A percentile compares a stretch with the other conserved stretches of the same genome.
Evolutionary conservation across 2,113 vertebrate species (phyloP).

Genomic region (Leptobrachium leishanense): DNA sequence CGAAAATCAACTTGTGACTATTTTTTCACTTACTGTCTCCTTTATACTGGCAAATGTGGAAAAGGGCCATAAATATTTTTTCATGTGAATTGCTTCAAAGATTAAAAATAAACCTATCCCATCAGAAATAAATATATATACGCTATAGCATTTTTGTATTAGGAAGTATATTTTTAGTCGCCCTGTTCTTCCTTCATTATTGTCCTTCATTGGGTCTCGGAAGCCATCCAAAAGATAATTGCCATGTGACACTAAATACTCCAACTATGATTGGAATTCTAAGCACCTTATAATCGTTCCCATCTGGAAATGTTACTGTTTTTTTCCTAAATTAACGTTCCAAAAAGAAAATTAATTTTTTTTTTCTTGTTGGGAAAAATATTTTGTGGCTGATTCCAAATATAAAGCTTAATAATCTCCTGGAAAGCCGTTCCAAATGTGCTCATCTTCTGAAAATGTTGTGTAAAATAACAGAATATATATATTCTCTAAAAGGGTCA

Average conservation of each 20-base stretch:
- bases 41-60: too few relatives aligned
- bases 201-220: neutral
- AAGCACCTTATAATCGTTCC: conserved; percentile 65
- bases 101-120: too few relatives aligned
- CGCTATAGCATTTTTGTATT: too few relatives aligned
- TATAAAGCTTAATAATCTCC: neutral
- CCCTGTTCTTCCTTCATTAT: too few relatives aligned
- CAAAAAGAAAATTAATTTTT: conserved; percentile 18
- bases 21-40: too few relatives aligned
- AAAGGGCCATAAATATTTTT: too few relatives aligned
- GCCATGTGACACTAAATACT: conserved; percentile 23
- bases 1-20: too few relatives aligned
- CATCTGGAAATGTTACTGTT: conserved; percentile 77
- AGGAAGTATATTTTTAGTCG: too few relatives aligned
- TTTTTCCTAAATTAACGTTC: conserved; percentile 73
- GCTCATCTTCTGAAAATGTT: conserved; percentile 1
- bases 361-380: neutral
- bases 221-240: conserved; percentile 37
- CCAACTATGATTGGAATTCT: conserved; percentile 23
- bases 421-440: neutral
- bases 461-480: neutral
- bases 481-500: too few relatives aligned
- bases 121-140: too few relatives aligned
- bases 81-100: too few relatives aligned
- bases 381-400: conserved; percentile 31